Conservation (phyloP, 2,113 vertebrate genomes). For the Chlorodrepanis virens region DNA sequence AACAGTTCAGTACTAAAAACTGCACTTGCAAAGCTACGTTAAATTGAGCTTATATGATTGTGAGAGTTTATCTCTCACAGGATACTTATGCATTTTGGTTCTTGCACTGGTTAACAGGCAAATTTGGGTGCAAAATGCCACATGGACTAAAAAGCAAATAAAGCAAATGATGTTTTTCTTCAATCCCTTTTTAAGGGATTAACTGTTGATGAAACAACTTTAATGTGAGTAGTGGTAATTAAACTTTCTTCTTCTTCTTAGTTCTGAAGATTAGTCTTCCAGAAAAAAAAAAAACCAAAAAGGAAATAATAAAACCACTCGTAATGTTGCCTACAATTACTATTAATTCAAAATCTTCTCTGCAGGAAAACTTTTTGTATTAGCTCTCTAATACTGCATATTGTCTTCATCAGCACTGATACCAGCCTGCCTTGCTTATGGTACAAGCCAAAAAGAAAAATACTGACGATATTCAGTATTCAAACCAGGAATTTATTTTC, state of each 20-base stretch:
- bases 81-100: rapidly evolving
- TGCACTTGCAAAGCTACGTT: background rate
- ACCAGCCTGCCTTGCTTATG: background rate
- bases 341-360: background rate
- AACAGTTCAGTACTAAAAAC: background rate
- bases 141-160: background rate
- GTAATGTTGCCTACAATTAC: background rate
- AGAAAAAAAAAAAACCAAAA: rapidly evolving
- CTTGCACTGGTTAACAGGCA: background rate
- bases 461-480: background rate
- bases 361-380: background rate
- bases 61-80: background rate
- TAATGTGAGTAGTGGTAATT: background rate
- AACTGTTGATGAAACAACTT: background rate
- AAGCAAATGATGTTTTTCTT: background rate
- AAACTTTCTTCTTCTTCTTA: background rate
- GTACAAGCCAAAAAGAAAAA: background rate
- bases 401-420: background rate
- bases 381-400: background rate
- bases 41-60: background rate
- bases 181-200: background rate
- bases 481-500: background rate
- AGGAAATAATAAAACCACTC: background rate
- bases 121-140: background rate
- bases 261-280: background rate